Evolutionary conservation across 2,113 vertebrate species (phyloP).

Genomic region (Athene cunicularia): DNA sequence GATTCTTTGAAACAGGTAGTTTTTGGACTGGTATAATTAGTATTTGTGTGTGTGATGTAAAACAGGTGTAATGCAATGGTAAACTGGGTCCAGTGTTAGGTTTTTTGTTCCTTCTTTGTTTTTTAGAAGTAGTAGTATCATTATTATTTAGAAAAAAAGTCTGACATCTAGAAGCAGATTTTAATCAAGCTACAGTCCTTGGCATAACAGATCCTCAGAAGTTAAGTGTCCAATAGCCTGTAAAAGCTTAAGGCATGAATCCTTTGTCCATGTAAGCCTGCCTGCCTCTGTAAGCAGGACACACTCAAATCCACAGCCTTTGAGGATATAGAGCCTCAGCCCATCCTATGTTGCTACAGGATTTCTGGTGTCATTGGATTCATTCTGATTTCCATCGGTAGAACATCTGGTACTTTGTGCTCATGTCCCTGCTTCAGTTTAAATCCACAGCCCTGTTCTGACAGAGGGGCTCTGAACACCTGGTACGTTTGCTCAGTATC

Average conservation of each 20-base stretch:
- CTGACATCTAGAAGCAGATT: background rate
- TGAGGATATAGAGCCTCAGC: background rate
- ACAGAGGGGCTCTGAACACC: background rate
- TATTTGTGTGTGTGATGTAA: background rate
- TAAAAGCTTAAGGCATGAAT: background rate
- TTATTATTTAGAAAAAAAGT: background rate
- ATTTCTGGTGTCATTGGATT: background rate
- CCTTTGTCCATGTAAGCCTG: background rate
- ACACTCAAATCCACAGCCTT: accelerated
- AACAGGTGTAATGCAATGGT: background rate
- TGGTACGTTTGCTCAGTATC: accelerated
- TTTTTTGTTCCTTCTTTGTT: background rate
- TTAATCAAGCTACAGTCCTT: background rate
- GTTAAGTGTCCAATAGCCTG: background rate
- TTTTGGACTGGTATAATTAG: background rate
- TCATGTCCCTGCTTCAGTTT: background rate
- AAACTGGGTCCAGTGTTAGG: background rate
- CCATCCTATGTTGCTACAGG: accelerated
- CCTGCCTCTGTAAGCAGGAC: background rate
- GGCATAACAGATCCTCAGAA: background rate
- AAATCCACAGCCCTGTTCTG: background rate
- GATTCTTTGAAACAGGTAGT: background rate
- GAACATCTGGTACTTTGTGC: background rate
- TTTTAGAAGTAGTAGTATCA: background rate
- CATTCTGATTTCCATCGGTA: background rate